A percentile compares a stretch with the other conserved stretches of the same genome.
phyloP scores from a whole-genome alignment of 2,888 invertebrate species.

The Meiosimyza platycephala region DNA sequence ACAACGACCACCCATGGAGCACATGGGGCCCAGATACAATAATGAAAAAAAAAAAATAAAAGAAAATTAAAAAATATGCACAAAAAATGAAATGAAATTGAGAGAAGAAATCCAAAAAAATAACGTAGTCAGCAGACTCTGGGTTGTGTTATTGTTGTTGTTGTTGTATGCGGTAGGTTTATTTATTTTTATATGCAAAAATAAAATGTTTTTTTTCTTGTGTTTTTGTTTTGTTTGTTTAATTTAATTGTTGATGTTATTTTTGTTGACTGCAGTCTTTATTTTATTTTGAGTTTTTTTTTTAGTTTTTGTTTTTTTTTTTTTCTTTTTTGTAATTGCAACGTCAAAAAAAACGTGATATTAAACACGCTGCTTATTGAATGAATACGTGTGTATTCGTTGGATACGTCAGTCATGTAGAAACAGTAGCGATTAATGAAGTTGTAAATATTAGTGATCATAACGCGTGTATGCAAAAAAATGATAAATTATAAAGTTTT shows the following conservation, averaged over 20 bases:
- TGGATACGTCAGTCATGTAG: slow-evolving; percentile 1
- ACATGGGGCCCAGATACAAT: slow-evolving; percentile 25
- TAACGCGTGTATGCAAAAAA: no score
- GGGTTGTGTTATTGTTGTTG: slow-evolving; percentile 8
- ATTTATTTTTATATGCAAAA: slow-evolving; percentile 20
- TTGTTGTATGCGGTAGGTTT: slow-evolving; percentile 29
- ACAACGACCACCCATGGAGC: slow-evolving; percentile 48
- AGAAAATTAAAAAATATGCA: slow-evolving; percentile 4
- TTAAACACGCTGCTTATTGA: neutral
- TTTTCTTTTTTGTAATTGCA: slow-evolving; percentile 32
- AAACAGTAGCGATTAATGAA: slow-evolving; percentile 21
- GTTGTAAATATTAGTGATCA: slow-evolving; percentile 15
- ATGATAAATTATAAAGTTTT: no score
- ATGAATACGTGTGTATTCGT: slow-evolving; percentile 1
- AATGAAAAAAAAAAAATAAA: slow-evolving; percentile 2
- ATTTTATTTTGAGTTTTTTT: slow-evolving; percentile 26
- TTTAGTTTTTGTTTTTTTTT: slow-evolving; percentile 38
- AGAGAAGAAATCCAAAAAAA: slow-evolving; percentile 18
- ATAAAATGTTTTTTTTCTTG: slow-evolving; percentile 26
- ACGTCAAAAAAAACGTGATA: slow-evolving; percentile 18
- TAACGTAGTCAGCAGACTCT: slow-evolving; percentile 19
- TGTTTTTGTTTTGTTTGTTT: slow-evolving; percentile 17
- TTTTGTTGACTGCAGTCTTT: slow-evolving; percentile 29
- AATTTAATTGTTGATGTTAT: slow-evolving; percentile 28
- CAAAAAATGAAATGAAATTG: slow-evolving; percentile 23